Evolutionary conservation across 2,888 invertebrate species (phyloP).

Genomic region (Sphaerophoria rueppellii): DNA sequence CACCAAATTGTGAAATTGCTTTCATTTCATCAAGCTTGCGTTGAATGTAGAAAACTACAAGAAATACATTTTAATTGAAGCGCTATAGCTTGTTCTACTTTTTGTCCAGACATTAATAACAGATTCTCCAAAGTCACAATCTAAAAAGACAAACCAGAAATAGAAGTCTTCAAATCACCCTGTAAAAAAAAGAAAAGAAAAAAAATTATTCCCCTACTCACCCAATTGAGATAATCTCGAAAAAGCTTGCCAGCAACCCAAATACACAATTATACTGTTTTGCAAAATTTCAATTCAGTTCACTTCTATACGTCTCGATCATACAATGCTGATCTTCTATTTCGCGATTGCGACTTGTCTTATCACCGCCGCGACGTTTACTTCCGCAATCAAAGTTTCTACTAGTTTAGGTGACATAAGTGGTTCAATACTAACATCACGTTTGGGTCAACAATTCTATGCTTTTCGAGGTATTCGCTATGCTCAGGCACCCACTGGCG

Average conservation of each 20-base stretch:
- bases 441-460: slow-evolving; percentile 76
- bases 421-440: slow-evolving; percentile 76
- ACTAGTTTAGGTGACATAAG: slow-evolving; percentile 78
- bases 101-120: too few species aligned
- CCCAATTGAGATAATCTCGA: neutral
- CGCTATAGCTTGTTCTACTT: too few species aligned
- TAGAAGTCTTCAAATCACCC: neutral
- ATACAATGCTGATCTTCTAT: slow-evolving; percentile 14
- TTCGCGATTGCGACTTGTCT: slow-evolving; percentile 4
- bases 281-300: slow-evolving; percentile 11
- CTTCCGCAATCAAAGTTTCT: slow-evolving; percentile 73
- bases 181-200: neutral
- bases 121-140: too few species aligned
- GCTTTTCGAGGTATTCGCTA: slow-evolving; percentile 80
- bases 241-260: neutral
- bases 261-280: slow-evolving; percentile 13
- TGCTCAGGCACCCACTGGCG: slow-evolving; percentile 78
- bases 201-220: neutral
- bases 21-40: too few species aligned
- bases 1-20: too few species aligned
- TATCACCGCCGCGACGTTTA: neutral
- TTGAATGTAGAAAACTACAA: too few species aligned
- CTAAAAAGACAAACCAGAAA: too few species aligned
- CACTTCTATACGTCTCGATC: too few species aligned
- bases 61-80: too few species aligned